Percentiles rank a stretch among this genome's conserved stretches.
Conservation (phyloP, 23 tunicate species). For the Corella eumyota region DNA sequence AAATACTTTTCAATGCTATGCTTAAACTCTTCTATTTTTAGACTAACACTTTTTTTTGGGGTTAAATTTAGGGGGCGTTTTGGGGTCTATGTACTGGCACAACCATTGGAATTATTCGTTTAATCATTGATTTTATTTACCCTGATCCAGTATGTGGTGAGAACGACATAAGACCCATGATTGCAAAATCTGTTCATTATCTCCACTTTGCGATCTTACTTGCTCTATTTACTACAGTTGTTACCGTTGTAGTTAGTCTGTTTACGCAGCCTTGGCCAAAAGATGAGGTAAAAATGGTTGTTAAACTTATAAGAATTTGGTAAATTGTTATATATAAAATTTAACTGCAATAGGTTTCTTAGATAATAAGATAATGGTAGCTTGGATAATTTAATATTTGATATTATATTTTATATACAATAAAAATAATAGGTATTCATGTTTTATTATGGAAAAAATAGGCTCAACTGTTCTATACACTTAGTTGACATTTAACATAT, state of each 20-base stretch:
- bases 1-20: too few relatives aligned
- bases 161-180: conserved; percentile 10
- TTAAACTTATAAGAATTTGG: not conserved
- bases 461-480: too few relatives aligned
- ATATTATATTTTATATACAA: too few relatives aligned
- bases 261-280: conserved; percentile 30
- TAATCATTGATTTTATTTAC: conserved; percentile 33
- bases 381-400: not conserved
- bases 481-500: too few relatives aligned
- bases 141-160: conserved; percentile 67
- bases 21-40: too few relatives aligned
- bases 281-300: conserved; percentile 21
- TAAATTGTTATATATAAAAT: not conserved
- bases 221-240: conserved; percentile 18
- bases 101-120: conserved; percentile 18
- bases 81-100: conserved; percentile 62
- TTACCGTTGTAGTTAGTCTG: conserved; percentile 33
- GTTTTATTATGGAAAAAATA: too few relatives aligned
- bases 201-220: conserved; percentile 69
- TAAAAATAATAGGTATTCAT: too few relatives aligned
- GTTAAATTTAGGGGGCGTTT: conserved; percentile 54
- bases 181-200: conserved; percentile 22
- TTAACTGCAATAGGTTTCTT: not conserved
- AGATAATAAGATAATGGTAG: not conserved
- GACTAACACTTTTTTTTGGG: too few relatives aligned